Base-by-base conservation (phyloP, 2,888 invertebrate species). In the Muscina levida region DNA sequence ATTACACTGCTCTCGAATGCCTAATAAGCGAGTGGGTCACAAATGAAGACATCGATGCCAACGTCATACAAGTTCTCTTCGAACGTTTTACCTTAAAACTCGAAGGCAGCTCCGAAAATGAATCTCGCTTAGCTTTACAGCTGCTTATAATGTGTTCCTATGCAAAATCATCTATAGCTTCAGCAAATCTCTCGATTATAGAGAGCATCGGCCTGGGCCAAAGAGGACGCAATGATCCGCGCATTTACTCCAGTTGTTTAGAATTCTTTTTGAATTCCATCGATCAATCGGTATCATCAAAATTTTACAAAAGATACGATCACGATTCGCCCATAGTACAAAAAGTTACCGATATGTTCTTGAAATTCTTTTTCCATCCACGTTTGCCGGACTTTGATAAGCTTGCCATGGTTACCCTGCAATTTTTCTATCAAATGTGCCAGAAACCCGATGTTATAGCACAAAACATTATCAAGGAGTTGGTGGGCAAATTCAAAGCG, bases 91-190 rank as follows among this genome's bases (percentile, higher is more conserved):
- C 96, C 0, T 92, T 95, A 85, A 94, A 95, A 87, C 91, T 93
- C 11, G 93, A 94, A 48, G 93, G 94, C 2, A 94, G 95, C 0
- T 93, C 94, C 0, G 92, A 93, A 51, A 92, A 93, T 84, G 95
- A 97, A 80, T 94, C 96, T 71, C 92, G 94, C 71, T 93, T 94
- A 0, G 95, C 97, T 0, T 90, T 97, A 2, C 92, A 95, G 74
- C 88, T 98, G 1, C 91, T 98, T 1, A 94, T 95, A 13, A 96
- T 98, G 95, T 93, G 93, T 42, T 93, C 95, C 0, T 92, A 92
- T 85, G 92, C 92, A 0, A 93, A 94, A 78, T 91, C 93, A 0
- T 92, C 92, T 0, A 92, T 94, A 26, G 92, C 93, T 0, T 91
- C 92, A 5, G 93, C 93, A 24, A 97, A 97, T 89, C 91, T 96